Percentiles rank a stretch among this genome's conserved stretches.
These are phyloP conservation scores for Drosophila melanica DNA, from an alignment of 1,140 invertebrate species.

Conservation along the genomic window DNA sequence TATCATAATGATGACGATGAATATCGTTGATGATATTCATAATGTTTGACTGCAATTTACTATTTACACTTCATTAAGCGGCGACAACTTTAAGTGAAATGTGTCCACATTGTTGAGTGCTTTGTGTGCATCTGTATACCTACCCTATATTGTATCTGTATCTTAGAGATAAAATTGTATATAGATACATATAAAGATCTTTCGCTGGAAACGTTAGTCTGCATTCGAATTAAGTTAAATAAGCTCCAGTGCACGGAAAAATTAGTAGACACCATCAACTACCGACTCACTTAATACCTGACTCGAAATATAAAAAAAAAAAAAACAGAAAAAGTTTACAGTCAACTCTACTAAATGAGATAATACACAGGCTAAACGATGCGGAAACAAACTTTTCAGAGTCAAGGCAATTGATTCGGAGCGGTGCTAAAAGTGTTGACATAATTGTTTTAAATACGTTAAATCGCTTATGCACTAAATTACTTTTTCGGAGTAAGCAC, in stretches of 20 bases:
- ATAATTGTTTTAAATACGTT: conserved; percentile 11
- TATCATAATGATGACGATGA: conserved; percentile 28
- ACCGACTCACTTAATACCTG: conserved; percentile 28
- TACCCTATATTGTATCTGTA: not conserved
- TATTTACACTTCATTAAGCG: conserved; percentile 82
- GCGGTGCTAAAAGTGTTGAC: conserved; percentile 4
- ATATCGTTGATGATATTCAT: conserved; percentile 66
- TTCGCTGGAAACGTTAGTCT: conserved; percentile 27
- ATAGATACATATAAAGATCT: not conserved
- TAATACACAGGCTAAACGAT: not conserved
- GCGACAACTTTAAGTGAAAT: conserved; percentile 81
- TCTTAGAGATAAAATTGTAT: conserved; percentile 31
- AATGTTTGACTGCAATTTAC: conserved; percentile 81
- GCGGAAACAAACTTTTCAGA: conserved; percentile 31
- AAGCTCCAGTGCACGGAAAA: conserved; percentile 46
- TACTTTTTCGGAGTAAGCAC: not conserved
- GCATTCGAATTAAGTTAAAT: conserved; percentile 54
- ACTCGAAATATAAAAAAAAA: conserved; percentile 10
- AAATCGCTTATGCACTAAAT: not conserved
- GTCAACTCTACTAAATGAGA: conserved; percentile 5
- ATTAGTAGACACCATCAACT: conserved; percentile 28
- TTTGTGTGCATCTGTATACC: conserved; percentile 24
- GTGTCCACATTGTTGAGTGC: conserved; percentile 75
- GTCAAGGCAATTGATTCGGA: conserved; percentile 24
- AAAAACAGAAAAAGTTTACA: conserved; percentile 10